Evolutionary conservation across 2,888 invertebrate species (phyloP), one percentile per base, ranked within the genome.

Genomic region (Bugula neritina): DNA sequence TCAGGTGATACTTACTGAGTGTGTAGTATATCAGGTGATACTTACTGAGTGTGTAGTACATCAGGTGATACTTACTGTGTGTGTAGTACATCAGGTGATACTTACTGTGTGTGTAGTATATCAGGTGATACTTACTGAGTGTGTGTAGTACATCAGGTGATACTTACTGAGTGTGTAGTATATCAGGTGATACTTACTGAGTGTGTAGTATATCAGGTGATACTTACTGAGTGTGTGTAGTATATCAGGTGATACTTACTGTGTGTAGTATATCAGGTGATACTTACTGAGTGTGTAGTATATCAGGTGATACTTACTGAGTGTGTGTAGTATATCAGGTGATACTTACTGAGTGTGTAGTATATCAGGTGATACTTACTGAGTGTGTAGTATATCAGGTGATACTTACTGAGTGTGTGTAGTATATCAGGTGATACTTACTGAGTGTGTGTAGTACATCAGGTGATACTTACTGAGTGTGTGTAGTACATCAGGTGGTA

Each of bases 331-430:
- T 43, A 43, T 17, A 43, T 17, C 43, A 43, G 5, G 43, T 43
- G 43, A 43, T 17, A 43, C 17, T 5, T 17, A 43, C 43, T 43
- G 43, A 10, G 43, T 43, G 17, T 43, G 10, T 17, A 43, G 5
- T 5, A 10, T 5, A 10, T 10, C 43, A 43, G 5, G 5, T 17
- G 10, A 57, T 63, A 80, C 86, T 81, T 76, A 87, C 87, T 76
- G 87, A 84, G 43, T 43, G 43, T 10, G 43, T 43, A 43, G 43
- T 43, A 43, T 17, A 43, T 43, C 10, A 5, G 17, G 43, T 43
- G 43, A 10, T 10, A 10, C 43, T 17, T 10, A 10, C 10, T 43
- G 43, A 10, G 43, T 43, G 17, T 43, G 43, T 10, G 43, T 43
- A 43, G 17, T 43, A 43, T 17, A 43, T 43, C 10, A 5, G 17